A percentile compares a stretch with the other conserved stretches of the same genome.
phyloP scores from a whole-genome alignment of 2,797 vertebrate species.

The Syngnathus acus region DNA sequence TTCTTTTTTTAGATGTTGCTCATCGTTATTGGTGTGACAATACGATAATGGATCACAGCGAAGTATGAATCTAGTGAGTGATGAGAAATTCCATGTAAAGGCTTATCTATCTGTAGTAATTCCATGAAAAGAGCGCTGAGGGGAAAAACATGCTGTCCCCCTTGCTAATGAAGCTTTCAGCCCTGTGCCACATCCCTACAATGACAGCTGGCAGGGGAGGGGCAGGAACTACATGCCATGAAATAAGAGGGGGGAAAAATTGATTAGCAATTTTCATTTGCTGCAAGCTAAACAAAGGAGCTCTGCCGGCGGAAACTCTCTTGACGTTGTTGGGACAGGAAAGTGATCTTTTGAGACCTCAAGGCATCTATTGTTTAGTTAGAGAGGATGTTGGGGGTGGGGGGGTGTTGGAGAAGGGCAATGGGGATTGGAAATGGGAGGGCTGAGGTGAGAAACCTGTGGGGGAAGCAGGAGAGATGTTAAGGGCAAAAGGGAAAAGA shows the following conservation, averaged over 20 bases:
- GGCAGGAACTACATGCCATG: slow-evolving; percentile 86
- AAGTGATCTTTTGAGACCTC: slow-evolving; percentile 54
- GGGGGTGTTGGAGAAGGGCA: slow-evolving; percentile 17
- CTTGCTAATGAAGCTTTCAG: slow-evolving; percentile 92
- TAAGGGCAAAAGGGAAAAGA: background rate
- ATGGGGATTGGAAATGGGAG: slow-evolving; percentile 16
- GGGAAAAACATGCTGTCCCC: slow-evolving; percentile 84
- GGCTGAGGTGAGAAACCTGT: slow-evolving; percentile 16
- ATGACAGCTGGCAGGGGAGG: slow-evolving; percentile 92
- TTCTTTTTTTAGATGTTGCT: background rate
- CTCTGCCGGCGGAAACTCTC: slow-evolving; percentile 66
- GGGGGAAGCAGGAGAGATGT: slow-evolving; percentile 17
- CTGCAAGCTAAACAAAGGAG: slow-evolving; percentile 82
- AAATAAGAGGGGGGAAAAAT: slow-evolving; percentile 89
- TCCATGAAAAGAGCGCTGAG: slow-evolving; percentile 76
- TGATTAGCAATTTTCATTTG: slow-evolving; percentile 87
- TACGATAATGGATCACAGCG: slow-evolving; percentile 7
- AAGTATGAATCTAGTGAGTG: slow-evolving; percentile 34
- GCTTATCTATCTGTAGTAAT: slow-evolving; percentile 60
- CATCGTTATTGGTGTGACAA: background rate
- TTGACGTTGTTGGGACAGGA: slow-evolving; percentile 42
- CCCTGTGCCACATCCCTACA: slow-evolving; percentile 89
- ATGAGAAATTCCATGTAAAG: slow-evolving; percentile 38
- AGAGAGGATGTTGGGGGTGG: slow-evolving; percentile 30
- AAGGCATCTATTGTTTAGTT: slow-evolving; percentile 56